Evolutionary conservation across 2,888 invertebrate genomes (phyloP).

Genomic region (Drosophila robusta): DNA sequence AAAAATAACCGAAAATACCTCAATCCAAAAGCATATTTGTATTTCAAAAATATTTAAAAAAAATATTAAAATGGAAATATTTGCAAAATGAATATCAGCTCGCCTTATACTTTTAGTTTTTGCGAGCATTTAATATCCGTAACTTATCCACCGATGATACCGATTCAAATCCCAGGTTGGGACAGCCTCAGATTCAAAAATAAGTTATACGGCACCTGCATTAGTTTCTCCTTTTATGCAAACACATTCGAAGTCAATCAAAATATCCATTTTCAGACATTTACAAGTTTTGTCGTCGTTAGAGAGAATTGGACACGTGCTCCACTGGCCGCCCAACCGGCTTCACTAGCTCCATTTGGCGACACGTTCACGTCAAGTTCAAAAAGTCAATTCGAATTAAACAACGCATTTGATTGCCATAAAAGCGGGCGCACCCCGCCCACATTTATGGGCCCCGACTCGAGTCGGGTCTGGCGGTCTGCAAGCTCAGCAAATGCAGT

Average conservation of each 20-base stretch:
- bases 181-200: too few species aligned
- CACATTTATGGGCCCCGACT: conserved; percentile 53
- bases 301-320: conserved; percentile 49
- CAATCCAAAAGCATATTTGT: not conserved
- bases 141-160: too few species aligned
- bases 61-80: too few species aligned
- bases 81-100: not conserved
- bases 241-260: conserved; percentile 29
- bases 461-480: conserved; percentile 26
- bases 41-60: not conserved
- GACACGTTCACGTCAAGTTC: conserved; percentile 74
- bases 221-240: not conserved
- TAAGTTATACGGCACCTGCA: too few species aligned
- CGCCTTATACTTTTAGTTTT: too few species aligned
- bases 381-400: conserved; percentile 80
- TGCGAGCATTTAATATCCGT: too few species aligned
- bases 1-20: conserved; percentile 14
- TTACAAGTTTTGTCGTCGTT: conserved; percentile 13
- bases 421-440: conserved; percentile 55
- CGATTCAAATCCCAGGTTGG: too few species aligned
- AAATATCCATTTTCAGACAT: conserved; percentile 10
- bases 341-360: conserved; percentile 30
- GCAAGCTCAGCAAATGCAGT: conserved; percentile 57
- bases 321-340: conserved; percentile 12
- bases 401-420: conserved; percentile 76